Evolutionary conservation across 1,140 invertebrate genomes (phyloP), one percentile per base, ranked within the genome.

Genomic region (Tetragnatha versicolor): DNA sequence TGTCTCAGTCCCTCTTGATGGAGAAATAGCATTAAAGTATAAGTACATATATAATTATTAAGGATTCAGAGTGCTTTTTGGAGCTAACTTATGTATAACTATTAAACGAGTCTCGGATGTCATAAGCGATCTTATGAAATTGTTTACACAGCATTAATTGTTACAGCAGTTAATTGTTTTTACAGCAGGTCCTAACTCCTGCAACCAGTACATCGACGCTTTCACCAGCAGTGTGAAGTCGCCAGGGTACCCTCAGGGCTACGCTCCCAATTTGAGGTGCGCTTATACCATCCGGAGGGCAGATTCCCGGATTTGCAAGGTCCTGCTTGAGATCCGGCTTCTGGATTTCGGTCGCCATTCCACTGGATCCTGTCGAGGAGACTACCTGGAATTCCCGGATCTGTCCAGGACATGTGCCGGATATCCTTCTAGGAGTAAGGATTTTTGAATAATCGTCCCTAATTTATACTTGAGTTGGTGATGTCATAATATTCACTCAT

Each of bases 181-280:
- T 22, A 14, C 29, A 70, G 69, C 27, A 47, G 61, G 61, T 5
- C 47, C 58, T 0, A 66, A 33, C 47, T 33, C 29, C 17, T 81
- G 80, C 58, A 75, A 81, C 20, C 51, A 79, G 45, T 79, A 76
- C 31, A 83, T 83, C 22, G 77, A 81, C 25, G 80, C 83, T 5
- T 79, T 72, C 35, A 80, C 75, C 14, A 82, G 82, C 20, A 72
- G 55, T 17, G 47, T 83, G 6, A 79, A 79, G 31, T 79, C 78
- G 10, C 83, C 81, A 3, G 61, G 81, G 20, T 84, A 82, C 73
- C 83, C 83, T 1, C 39, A 70, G n/a, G 65, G 72, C 6, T 84
- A 84, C 63, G 27, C 80, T 0, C 31, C 75, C 10, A 82, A 82
- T 27, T 27, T 81, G 4, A 63, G 77, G 12, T 84, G 83, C 58